Percentiles rank a stretch among this genome's conserved stretches.
phyloP scores from a whole-genome alignment of 2,888 invertebrate species.

The Cephus pygmeus region DNA sequence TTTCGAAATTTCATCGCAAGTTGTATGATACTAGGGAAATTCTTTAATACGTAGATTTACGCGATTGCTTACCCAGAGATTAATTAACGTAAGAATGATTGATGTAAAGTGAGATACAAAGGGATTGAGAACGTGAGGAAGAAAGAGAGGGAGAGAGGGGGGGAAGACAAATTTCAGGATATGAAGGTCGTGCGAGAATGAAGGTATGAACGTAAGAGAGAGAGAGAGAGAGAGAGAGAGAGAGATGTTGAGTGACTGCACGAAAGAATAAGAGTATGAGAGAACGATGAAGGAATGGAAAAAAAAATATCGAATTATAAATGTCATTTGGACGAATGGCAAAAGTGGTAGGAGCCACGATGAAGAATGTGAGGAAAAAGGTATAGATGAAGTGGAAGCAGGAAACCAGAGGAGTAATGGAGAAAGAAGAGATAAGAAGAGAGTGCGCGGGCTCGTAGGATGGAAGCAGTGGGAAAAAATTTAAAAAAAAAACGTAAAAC shows the following conservation, averaged over 20 bases:
- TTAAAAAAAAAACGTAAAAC: constrained; percentile 27
- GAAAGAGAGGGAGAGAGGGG: constrained; percentile 14
- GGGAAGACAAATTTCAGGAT: constrained; percentile 10
- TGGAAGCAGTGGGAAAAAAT: constrained; percentile 2
- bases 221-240: constrained; percentile 19
- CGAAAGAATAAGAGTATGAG: constrained; percentile 29
- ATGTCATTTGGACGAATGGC: not conserved
- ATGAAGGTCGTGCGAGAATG: constrained; percentile 17
- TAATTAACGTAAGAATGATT: not conserved
- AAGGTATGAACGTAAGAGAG: not conserved
- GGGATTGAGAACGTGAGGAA: not conserved
- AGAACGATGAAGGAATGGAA: constrained; percentile 17
- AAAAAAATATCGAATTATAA: constrained; percentile 6
- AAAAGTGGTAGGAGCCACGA: not conserved
- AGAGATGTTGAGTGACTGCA: constrained; percentile 27
- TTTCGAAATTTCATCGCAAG: constrained; percentile 9
- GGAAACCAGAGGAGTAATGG: constrained; percentile 17
- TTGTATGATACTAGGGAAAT: constrained; percentile 60
- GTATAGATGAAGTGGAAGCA: constrained; percentile 11
- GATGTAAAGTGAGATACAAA: not conserved
- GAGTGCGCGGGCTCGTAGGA: constrained; percentile 5
- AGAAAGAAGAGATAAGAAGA: constrained; percentile 23
- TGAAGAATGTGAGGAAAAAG: not conserved
- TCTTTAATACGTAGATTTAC: constrained; percentile 43
- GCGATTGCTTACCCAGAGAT: not conserved